Conservation (phyloP, 2,113 vertebrate species). For the Gymnocephalus cernua region DNA sequence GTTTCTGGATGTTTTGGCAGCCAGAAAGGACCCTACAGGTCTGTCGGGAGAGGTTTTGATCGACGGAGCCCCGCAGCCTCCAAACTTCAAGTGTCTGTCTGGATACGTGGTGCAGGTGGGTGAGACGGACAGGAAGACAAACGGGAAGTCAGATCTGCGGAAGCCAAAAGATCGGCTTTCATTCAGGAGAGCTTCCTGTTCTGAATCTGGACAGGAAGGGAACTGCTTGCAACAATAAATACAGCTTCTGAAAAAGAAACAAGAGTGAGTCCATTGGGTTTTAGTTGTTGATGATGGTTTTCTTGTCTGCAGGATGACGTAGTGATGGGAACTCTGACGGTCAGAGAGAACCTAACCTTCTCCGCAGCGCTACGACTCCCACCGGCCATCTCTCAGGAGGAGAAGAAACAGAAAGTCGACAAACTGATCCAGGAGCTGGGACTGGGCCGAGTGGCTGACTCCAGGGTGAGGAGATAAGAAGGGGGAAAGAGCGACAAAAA, state of each 20-base stretch:
- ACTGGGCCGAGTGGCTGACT: slow-evolving; percentile 91
- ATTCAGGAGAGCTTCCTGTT: neutral
- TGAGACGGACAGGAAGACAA: slow-evolving; percentile 9
- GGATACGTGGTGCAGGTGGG: slow-evolving; percentile 95
- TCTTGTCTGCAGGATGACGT: slow-evolving; percentile 88
- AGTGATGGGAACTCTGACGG: slow-evolving; percentile 95
- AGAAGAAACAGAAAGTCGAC: slow-evolving; percentile 87
- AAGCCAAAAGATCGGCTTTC: too few species aligned
- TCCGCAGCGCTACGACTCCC: slow-evolving; percentile 94
- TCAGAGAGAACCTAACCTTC: slow-evolving; percentile 94
- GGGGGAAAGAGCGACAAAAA: too few species aligned
- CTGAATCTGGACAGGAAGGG: neutral
- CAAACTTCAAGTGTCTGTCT: slow-evolving; percentile 94
- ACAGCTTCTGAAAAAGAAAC: too few species aligned
- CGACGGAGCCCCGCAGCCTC: slow-evolving; percentile 90
- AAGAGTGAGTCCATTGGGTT: too few species aligned
- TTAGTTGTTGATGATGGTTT: neutral
- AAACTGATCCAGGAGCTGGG: slow-evolving; percentile 90
- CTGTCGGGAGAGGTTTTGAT: slow-evolving; percentile 84
- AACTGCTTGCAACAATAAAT: neutral
- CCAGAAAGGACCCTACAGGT: slow-evolving; percentile 84
- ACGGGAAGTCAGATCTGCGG: neutral
- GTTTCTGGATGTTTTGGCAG: slow-evolving; percentile 87
- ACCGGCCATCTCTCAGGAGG: slow-evolving; percentile 76
- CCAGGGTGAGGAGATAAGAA: slow-evolving; percentile 80